phyloP scores from a whole-genome alignment of 2,113 vertebrate species.

The Eulemur rufifrons region DNA sequence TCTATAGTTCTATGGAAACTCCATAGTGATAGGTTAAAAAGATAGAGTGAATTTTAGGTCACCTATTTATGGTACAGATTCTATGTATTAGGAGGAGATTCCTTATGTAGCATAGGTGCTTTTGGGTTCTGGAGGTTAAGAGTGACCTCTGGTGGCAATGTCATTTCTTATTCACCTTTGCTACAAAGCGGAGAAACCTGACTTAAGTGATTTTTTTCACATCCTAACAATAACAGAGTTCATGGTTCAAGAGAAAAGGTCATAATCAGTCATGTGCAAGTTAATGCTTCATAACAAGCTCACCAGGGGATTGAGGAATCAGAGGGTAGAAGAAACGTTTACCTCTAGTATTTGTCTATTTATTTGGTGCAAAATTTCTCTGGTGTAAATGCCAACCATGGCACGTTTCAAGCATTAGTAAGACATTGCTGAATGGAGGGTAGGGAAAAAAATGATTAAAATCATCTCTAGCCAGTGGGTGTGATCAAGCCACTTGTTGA shows the following conservation, averaged over 20 bases:
- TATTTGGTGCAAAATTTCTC: neutral
- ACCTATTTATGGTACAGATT: neutral
- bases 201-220: neutral
- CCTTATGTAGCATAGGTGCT: neutral
- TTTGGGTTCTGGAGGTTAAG: conserved; percentile 49
- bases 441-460: neutral
- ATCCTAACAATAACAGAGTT: neutral
- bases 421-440: neutral
- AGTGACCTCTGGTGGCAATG: conserved; percentile 71
- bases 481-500: neutral
- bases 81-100: neutral
- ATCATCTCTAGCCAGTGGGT: neutral
- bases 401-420: neutral
- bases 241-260: neutral
- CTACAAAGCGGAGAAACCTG: neutral
- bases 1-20: neutral
- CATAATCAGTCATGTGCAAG: neutral
- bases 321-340: neutral
- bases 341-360: neutral
- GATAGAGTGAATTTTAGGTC: neutral
- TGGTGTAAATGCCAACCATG: neutral
- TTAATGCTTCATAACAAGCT: neutral
- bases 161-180: conserved; percentile 37
- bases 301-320: rapidly evolving
- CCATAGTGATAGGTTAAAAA: neutral